Conservation (phyloP, 35 echinoderm and acorn worm genomes). For the Apostichopus californicus region DNA sequence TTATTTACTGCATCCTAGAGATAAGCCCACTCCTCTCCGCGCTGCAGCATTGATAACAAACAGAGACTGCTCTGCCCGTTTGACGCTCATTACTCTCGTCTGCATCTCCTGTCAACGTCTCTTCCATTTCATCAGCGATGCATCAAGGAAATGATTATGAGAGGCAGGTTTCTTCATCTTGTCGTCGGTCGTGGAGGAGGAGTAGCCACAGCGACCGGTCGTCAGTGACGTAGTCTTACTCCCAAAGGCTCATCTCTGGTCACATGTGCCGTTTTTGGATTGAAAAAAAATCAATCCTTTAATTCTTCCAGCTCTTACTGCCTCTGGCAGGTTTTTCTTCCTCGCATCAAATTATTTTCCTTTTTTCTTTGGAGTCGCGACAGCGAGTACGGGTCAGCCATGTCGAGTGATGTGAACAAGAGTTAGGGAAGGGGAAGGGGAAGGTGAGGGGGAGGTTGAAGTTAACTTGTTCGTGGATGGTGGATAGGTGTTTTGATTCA, state of each 20-base stretch:
- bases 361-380: too few species aligned
- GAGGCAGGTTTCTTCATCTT: background rate
- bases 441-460: too few species aligned
- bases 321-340: background rate
- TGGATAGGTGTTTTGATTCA: too few species aligned
- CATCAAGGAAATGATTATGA: background rate
- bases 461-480: too few species aligned
- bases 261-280: background rate
- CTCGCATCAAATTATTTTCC: background rate
- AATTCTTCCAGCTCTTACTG: background rate
- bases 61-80: background rate
- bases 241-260: background rate
- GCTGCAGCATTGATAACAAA: background rate
- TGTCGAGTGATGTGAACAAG: too few species aligned
- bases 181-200: too few species aligned
- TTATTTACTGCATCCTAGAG: background rate
- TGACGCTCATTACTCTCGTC: background rate
- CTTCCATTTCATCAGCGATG: background rate
- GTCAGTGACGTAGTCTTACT: background rate
- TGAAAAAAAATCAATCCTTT: background rate
- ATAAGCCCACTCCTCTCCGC: background rate
- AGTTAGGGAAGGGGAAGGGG: too few species aligned
- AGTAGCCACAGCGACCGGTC: too few species aligned
- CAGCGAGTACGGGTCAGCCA: too few species aligned
- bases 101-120: background rate